These are phyloP conservation scores for Carassius auratus DNA, from an alignment of 2,113 vertebrate species.

Conservation along the genomic window DNA sequence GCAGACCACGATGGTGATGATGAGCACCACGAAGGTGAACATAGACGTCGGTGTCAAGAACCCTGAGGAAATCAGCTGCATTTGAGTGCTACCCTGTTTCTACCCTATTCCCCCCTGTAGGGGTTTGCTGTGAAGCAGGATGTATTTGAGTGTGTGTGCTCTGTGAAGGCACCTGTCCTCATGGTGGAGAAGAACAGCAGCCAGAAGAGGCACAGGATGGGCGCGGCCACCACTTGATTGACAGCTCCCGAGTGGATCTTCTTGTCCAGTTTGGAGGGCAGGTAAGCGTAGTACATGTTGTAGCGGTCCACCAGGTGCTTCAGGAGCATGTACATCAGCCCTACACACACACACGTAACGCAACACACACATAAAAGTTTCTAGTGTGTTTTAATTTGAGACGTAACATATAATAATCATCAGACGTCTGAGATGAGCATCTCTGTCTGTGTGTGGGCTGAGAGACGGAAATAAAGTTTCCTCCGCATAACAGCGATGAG, in stretches of 20 bases:
- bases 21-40: constrained; percentile 96
- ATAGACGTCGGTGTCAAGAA: constrained; percentile 90
- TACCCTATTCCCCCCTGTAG: too few species aligned
- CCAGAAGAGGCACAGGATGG: constrained; percentile 98
- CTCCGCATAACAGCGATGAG: too few species aligned
- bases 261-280: constrained; percentile 96
- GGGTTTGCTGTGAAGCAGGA: too few species aligned
- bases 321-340: constrained; percentile 97
- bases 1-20: constrained; percentile 96
- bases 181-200: constrained; percentile 95
- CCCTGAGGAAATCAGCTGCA: constrained; percentile 67
- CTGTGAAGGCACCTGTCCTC: constrained; percentile 79
- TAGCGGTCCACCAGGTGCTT: constrained; percentile 98
- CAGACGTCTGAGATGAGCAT: too few species aligned
- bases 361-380: too few species aligned
- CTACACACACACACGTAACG: too few species aligned
- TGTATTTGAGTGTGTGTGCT: too few species aligned
- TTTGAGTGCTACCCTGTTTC: too few species aligned
- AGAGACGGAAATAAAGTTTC: too few species aligned
- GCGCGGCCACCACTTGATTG: constrained; percentile 95
- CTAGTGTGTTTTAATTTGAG: too few species aligned
- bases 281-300: constrained; percentile 97
- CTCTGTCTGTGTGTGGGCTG: too few species aligned
- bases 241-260: constrained; percentile 96
- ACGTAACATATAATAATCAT: too few species aligned